Evolutionary conservation across 2,113 vertebrate species (phyloP), one percentile per base, ranked within the genome.

Genomic region (Nibea coibor): DNA sequence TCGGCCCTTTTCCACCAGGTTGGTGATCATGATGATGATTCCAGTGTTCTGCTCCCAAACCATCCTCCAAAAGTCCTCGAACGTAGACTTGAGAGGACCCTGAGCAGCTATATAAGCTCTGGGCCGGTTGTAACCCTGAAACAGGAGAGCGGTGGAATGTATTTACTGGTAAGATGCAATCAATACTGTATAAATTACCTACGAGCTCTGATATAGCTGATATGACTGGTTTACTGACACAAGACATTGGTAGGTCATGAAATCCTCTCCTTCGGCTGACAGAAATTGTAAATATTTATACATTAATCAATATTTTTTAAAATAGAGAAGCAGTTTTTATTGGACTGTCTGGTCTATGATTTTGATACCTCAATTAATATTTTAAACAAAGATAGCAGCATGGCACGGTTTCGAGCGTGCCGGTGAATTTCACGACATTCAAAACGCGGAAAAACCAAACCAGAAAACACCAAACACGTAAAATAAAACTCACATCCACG

Each of bases 61-160:
- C 98, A 99, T 99, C 89, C 98, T 97, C 98, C 98, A 99, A 88
- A 99, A 99, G 93, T 99, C 98, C 94, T 99, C 98, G 91, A 99
- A 99, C 2, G 98, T 99, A 48, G 98, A 97, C 91, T 99, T 99
- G 81, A 99, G 95, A 86, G 98, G 98, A 83, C 98, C 98, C 93
- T 99, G 98, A 84, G 98, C 97, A 76, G 98, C 98, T 31, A 99
- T 98, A 87, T 99, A 99, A 75, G 97, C 97, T 95, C 97, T 96
- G 75, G 97, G 95, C 93, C 94, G 96, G 94, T 99, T 99, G 94
- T 99, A 99, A 78, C 98, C 97, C 98, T 99, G 96, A 71, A 85
- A 90, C 47, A 75, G 12, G 14, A 79, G 11, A 89, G 68, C 82
- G 73, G 72, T n/a, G 15, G 35, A 35, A 59, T 31, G 28, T 58